Evolutionary conservation across 2,113 vertebrate genomes (phyloP).

Genomic region (Percopsis transmontana): DNA sequence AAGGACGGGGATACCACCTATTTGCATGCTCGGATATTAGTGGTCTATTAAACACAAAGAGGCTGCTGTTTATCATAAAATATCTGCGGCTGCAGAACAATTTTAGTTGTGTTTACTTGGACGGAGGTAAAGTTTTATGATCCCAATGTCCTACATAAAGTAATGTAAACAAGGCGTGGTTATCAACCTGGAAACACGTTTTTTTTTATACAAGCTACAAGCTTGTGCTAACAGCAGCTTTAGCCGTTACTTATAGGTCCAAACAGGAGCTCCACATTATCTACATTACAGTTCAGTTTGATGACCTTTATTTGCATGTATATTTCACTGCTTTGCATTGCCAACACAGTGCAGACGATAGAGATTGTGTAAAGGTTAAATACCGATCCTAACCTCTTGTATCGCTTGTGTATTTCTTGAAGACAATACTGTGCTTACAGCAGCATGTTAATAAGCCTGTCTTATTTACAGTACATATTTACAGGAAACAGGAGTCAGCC

Average conservation of each 20-base stretch:
- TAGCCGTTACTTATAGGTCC: too few relatives aligned
- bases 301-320: too few relatives aligned
- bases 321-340: too few relatives aligned
- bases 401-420: too few relatives aligned
- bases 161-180: neutral
- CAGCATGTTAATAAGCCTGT: neutral
- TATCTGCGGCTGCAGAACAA: neutral
- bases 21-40: neutral
- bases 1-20: neutral
- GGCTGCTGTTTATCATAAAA: constrained; percentile 30
- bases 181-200: neutral
- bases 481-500: constrained; percentile 20
- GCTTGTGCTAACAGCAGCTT: too few relatives aligned
- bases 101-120: constrained; percentile 19
- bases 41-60: constrained; percentile 12
- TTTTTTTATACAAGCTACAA: neutral
- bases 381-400: too few relatives aligned
- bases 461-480: neutral
- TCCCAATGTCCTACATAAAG: neutral
- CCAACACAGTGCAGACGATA: too few relatives aligned
- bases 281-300: neutral
- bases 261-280: neutral
- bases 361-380: too few relatives aligned
- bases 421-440: too few relatives aligned
- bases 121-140: neutral